phyloP scores from a whole-genome alignment of 2,888 invertebrate species.

The Drosophila engyochracea region DNA sequence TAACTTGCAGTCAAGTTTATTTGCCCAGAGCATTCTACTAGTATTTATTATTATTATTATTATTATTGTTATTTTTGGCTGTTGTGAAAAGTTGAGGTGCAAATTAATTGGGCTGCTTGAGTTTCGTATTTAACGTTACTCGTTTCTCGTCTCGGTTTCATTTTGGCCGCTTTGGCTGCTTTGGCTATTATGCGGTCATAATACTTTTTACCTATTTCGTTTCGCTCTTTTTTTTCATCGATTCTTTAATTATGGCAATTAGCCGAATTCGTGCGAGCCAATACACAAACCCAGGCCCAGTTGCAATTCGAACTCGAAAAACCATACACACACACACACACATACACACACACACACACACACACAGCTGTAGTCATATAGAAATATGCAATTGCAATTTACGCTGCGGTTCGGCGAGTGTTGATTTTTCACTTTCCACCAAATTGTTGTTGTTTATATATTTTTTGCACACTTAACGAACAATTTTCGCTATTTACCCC shows the following conservation, averaged over 20 bases:
- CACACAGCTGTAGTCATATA: background rate
- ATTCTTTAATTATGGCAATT: conserved; percentile 76
- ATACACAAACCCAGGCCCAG: conserved; percentile 23
- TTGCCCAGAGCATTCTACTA: conserved; percentile 1
- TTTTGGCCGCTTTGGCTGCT: conserved; percentile 16
- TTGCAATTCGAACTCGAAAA: conserved; percentile 21
- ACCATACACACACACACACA: background rate
- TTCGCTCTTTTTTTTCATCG: conserved; percentile 43
- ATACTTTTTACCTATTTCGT: conserved; percentile 22
- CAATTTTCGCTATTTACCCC: conserved; percentile 59
- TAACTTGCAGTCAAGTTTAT: conserved; percentile 1
- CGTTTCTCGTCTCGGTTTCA: conserved; percentile 25
- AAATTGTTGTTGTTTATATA: conserved; percentile 2
- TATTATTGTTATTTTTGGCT: conserved; percentile 10
- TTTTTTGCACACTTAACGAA: conserved; percentile 46
- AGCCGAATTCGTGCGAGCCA: conserved; percentile 64
- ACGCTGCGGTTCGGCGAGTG: conserved; percentile 29
- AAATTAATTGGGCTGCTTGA: conserved; percentile 71
- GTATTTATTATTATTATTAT: conserved; percentile 2
- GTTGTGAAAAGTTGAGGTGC: conserved; percentile 44
- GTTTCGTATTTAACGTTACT: conserved; percentile 45
- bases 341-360: background rate
- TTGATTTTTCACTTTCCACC: conserved; percentile 60
- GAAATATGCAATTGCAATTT: conserved; percentile 31
- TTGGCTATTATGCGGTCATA: conserved; percentile 20